These are phyloP conservation scores for Ptychodera flava DNA, from an alignment of 35 echinoderm and acorn worm genomes.

Conservation along the genomic window DNA sequence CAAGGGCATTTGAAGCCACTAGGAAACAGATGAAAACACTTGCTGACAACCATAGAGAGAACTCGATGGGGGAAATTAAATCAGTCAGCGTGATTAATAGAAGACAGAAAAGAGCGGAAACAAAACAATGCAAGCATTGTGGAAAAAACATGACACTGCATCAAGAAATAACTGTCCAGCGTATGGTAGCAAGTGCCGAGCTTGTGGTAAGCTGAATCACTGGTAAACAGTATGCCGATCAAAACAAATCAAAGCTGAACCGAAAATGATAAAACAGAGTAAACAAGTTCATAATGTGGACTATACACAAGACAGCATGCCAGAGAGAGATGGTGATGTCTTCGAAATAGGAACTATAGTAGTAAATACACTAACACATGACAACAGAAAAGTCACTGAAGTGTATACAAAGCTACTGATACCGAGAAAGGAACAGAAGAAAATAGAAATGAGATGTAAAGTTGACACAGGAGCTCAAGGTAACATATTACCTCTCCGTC, in stretches of 20 bases:
- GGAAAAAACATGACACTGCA: neutral
- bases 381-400: no score
- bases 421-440: neutral
- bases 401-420: neutral
- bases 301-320: no score
- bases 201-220: no score
- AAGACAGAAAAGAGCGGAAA: no score
- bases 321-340: neutral
- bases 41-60: no score
- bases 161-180: slow-evolving; percentile 41
- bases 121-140: no score
- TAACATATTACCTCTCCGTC: slow-evolving; percentile 26
- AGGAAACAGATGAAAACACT: no score
- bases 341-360: neutral
- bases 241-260: neutral
- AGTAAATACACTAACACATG: neutral
- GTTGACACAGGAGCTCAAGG: slow-evolving; percentile 42
- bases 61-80: no score
- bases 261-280: neutral
- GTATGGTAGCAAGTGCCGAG: slow-evolving; percentile 14
- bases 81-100: no score
- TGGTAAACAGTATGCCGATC: slow-evolving; percentile 40
- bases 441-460: slow-evolving; percentile 4
- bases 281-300: neutral
- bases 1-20: no score